phyloP scores from a whole-genome alignment of 2,888 invertebrate species.

The Polymixis lichenea region DNA sequence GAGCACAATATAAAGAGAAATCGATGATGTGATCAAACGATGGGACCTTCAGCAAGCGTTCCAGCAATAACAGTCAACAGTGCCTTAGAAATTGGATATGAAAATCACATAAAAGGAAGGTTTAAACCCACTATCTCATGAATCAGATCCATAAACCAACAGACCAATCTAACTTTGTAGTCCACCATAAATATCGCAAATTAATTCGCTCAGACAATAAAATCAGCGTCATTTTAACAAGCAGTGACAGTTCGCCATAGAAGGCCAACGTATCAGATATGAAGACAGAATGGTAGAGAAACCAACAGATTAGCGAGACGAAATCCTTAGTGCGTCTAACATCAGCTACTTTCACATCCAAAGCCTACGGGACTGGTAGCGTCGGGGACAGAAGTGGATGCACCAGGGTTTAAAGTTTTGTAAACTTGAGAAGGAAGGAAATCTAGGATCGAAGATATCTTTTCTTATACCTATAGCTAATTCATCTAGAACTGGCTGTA shows the following conservation, averaged over 20 bases:
- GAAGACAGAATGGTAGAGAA: conserved; percentile 68
- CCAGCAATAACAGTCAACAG: not conserved
- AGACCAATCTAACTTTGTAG: not conserved
- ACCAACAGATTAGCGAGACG: conserved; percentile 79
- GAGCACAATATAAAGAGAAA: too few species aligned
- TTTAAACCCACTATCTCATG: not conserved
- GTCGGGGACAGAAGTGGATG: conserved; percentile 45
- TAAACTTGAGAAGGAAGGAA: not conserved
- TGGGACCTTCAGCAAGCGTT: not conserved
- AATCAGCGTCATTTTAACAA: conserved; percentile 43
- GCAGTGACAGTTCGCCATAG: conserved; percentile 53
- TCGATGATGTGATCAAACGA: not conserved
- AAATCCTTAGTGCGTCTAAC: conserved; percentile 73
- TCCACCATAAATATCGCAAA: conserved; percentile 13
- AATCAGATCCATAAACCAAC: not conserved
- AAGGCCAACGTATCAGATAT: conserved; percentile 53
- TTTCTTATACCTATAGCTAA: not conserved
- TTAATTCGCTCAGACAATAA: conserved; percentile 31
- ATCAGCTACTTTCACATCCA: conserved; percentile 79
- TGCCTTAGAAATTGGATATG: not conserved
- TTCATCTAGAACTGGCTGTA: not conserved
- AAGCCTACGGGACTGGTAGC: conserved; percentile 57
- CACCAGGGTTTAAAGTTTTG: not conserved
- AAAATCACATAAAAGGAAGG: not conserved
- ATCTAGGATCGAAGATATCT: not conserved